phyloP scores from a whole-genome alignment of 2,797 vertebrate species.

The Pseudochaenichthys georgianus region DNA sequence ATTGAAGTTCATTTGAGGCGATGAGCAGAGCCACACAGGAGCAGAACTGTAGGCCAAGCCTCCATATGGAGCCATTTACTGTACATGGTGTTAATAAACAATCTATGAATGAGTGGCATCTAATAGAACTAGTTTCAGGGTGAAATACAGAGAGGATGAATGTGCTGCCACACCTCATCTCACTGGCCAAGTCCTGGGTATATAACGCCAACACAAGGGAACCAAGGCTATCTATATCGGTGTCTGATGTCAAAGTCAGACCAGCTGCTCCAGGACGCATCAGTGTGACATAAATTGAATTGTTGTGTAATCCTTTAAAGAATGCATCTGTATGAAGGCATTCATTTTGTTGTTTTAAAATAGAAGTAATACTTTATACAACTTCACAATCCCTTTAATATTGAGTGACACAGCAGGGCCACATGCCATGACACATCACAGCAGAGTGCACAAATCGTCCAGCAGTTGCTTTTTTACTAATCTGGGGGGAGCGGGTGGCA shows the following conservation, averaged over 20 bases:
- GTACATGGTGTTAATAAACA: constrained; percentile 54
- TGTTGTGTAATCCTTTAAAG: constrained; percentile 86
- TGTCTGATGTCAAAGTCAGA: constrained; percentile 85
- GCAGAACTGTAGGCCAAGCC: constrained; percentile 12
- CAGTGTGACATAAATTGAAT: constrained; percentile 82
- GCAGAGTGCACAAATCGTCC: constrained; percentile 69
- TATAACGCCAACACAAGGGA: constrained; percentile 79
- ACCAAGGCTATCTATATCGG: constrained; percentile 84
- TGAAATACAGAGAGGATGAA: constrained; percentile 70
- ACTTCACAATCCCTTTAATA: constrained; percentile 76
- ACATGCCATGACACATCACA: constrained; percentile 74
- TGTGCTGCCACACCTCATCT: constrained; percentile 72
- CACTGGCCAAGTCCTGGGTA: constrained; percentile 73
- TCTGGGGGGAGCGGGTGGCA: constrained; percentile 24
- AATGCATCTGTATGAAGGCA: constrained; percentile 84
- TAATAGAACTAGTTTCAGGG: constrained; percentile 59
- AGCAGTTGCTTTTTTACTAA: constrained; percentile 74
- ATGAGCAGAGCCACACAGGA: constrained; percentile 1
- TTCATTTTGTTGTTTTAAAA: constrained; percentile 84
- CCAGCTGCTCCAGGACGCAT: constrained; percentile 83
- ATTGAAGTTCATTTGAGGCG: not conserved
- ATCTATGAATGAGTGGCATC: constrained; percentile 61
- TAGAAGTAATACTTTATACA: constrained; percentile 77
- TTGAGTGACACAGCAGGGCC: constrained; percentile 67
- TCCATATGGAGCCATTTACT: constrained; percentile 22